A percentile compares a stretch with the other conserved stretches of the same genome.
These are phyloP conservation scores for Parapsyche elsis DNA, from an alignment of 1,140 invertebrate genomes.

Conservation along the genomic window DNA sequence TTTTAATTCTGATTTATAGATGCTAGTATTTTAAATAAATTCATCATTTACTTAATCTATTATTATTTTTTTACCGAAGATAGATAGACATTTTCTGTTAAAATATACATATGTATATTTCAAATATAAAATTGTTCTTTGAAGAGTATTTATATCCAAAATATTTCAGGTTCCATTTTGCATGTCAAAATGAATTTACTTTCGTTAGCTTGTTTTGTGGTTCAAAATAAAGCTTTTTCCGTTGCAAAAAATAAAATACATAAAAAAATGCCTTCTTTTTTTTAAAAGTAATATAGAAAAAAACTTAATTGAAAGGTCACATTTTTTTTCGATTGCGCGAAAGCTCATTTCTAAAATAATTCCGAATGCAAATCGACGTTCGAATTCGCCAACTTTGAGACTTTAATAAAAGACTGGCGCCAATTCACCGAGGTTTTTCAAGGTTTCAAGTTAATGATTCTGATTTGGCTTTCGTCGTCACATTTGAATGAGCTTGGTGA, in stretches of 20 bases:
- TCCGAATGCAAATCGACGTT: neutral
- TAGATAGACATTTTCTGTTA: too few species aligned
- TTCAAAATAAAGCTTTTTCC: too few species aligned
- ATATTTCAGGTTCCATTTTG: slow-evolving; percentile 1
- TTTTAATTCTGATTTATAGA: too few species aligned
- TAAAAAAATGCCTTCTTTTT: neutral
- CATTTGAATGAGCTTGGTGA: neutral
- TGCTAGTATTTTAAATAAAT: too few species aligned
- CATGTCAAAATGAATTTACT: slow-evolving; percentile 5
- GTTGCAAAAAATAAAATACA: too few species aligned
- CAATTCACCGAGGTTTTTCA: too few species aligned
- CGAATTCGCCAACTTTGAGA: neutral
- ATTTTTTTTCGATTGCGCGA: neutral
- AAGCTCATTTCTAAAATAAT: neutral
- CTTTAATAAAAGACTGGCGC: neutral
- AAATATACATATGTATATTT: too few species aligned
- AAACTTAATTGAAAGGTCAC: neutral
- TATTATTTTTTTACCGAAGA: too few species aligned
- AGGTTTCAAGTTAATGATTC: too few species aligned
- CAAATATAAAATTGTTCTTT: too few species aligned
- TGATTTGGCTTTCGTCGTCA: too few species aligned
- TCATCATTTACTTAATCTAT: too few species aligned
- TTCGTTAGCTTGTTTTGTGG: neutral
- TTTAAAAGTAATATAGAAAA: neutral
- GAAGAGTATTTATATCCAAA: neutral